A percentile compares a stretch with the other conserved stretches of the same genome.
phyloP scores from a whole-genome alignment of 2,113 vertebrate species.

The Zapus hudsonius region DNA sequence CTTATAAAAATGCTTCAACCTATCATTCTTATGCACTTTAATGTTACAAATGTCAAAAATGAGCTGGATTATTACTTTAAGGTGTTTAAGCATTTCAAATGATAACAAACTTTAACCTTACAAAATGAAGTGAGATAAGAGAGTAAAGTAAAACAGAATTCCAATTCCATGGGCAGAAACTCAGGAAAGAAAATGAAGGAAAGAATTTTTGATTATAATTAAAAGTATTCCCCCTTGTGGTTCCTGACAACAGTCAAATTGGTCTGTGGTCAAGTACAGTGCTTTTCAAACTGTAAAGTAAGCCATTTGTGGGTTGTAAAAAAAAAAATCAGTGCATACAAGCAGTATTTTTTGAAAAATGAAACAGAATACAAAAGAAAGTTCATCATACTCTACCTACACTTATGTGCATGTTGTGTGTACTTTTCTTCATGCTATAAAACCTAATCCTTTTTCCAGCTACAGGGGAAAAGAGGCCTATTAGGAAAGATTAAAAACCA shows the following conservation, averaged over 20 bases:
- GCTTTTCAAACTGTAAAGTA: not conserved
- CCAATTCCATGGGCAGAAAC: not conserved
- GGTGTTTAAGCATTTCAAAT: not conserved
- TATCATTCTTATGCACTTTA: not conserved
- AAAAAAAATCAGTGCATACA: not conserved
- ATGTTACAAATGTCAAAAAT: not conserved
- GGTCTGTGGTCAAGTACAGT: not conserved
- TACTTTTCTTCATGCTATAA: not conserved
- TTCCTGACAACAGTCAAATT: not conserved
- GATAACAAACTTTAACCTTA: conserved; percentile 10
- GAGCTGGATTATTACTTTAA: not conserved
- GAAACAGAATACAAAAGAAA: not conserved
- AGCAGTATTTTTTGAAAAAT: not conserved
- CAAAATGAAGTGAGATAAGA: not conserved
- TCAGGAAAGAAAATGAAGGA: not conserved
- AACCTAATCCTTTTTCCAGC: not conserved
- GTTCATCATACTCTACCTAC: not conserved
- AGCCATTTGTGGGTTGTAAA: not conserved
- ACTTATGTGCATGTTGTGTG: not conserved
- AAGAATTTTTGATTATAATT: not conserved
- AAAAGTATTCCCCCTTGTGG: not conserved
- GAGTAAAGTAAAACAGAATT: not conserved
- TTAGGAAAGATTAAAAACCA: conserved; percentile 1
- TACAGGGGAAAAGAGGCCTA: not conserved
- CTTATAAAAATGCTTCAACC: not conserved